Percentiles rank a stretch among this genome's conserved stretches.
These are phyloP conservation scores for Pasiphila rectangulata DNA, from an alignment of 2,888 invertebrate species.

Conservation along the genomic window DNA sequence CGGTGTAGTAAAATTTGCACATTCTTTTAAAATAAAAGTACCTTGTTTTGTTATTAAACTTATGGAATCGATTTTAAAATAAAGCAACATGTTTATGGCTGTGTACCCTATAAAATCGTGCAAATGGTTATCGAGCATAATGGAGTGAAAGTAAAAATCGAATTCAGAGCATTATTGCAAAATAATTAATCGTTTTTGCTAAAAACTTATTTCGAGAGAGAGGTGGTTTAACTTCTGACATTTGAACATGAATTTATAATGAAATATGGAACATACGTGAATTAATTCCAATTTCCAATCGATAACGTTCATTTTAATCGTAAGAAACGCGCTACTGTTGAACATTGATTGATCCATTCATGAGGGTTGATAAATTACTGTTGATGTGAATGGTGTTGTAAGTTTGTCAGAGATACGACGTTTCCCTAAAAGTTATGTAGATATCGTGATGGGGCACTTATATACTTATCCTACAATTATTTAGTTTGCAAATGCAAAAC, in stretches of 20 bases:
- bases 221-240: conserved; percentile 36
- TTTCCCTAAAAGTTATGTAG: no score
- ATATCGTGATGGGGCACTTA: no score
- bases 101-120: conserved; percentile 10
- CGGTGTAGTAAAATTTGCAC: no score
- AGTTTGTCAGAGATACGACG: conserved; percentile 6
- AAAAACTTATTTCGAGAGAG: conserved; percentile 28
- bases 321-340: conserved; percentile 13
- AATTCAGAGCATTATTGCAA: conserved; percentile 44
- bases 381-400: conserved; percentile 16
- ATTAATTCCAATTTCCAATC: conserved; percentile 28
- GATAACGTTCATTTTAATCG: conserved; percentile 21
- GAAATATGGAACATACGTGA: conserved; percentile 19
- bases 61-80: not conserved
- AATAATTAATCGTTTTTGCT: conserved; percentile 36
- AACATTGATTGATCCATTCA: conserved; percentile 23
- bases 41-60: no score
- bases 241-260: conserved; percentile 26
- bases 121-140: conserved; percentile 17
- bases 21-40: no score
- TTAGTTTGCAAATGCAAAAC: no score
- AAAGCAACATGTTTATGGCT: not conserved
- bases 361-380: conserved; percentile 9
- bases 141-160: conserved; percentile 42
- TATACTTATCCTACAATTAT: no score